A percentile compares a stretch with the other conserved stretches of the same genome.
These are phyloP conservation scores for Tetramorium bicarinatum DNA, from an alignment of 2,888 invertebrate genomes.

Conservation along the genomic window DNA sequence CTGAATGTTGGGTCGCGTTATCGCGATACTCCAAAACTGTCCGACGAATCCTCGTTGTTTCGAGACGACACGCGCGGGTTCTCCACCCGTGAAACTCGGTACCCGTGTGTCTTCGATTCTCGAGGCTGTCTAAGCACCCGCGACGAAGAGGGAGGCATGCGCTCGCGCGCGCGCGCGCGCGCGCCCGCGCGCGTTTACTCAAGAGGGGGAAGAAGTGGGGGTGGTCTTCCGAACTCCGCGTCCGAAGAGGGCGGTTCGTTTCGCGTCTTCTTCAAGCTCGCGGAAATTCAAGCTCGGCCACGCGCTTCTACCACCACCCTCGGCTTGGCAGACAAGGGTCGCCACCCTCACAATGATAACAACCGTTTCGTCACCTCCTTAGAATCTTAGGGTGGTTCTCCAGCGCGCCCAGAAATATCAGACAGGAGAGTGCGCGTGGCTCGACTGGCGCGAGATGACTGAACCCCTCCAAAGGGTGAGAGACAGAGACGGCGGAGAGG, in stretches of 20 bases:
- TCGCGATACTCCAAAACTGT: conserved; percentile 35
- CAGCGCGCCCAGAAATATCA: conserved; percentile 69
- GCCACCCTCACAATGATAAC: conserved; percentile 45
- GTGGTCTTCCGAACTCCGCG: conserved; percentile 67
- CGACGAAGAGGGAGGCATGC: conserved; percentile 47
- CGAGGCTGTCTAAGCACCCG: conserved; percentile 54
- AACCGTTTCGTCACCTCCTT: conserved; percentile 35
- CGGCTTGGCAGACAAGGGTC: neutral
- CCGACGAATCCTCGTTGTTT: conserved; percentile 11
- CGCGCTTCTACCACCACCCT: conserved; percentile 36
- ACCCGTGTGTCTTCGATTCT: conserved; percentile 63
- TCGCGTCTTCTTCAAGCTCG: conserved; percentile 60
- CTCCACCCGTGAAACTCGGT: conserved; percentile 72
- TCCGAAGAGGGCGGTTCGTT: conserved; percentile 74
- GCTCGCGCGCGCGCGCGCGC: conserved; percentile 33
- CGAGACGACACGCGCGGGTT: conserved; percentile 68
- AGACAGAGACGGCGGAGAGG: conserved; percentile 72
- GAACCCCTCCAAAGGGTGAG: conserved; percentile 79
- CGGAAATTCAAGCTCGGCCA: conserved; percentile 30
- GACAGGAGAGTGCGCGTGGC: conserved; percentile 79
- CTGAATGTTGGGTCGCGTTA: neutral
- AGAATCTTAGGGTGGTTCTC: conserved; percentile 56
- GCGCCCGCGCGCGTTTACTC: conserved; percentile 23
- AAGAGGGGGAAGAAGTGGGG: conserved; percentile 72
- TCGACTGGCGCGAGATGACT: conserved; percentile 86